Evolutionary conservation across 2,888 invertebrate species (phyloP).

Genomic region (Pyrochroa serraticornis): DNA sequence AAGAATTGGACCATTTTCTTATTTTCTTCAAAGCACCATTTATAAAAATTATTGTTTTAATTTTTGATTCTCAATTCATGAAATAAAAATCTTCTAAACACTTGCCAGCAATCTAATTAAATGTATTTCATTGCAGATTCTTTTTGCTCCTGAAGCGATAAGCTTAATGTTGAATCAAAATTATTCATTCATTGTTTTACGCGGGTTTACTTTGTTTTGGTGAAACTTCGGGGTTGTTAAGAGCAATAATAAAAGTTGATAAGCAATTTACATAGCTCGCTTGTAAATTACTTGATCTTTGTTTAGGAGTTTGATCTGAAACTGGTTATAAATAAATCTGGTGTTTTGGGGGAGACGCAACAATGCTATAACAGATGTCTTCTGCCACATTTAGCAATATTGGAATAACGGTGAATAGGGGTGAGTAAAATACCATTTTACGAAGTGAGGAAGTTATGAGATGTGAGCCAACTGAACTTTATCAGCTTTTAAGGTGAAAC

Average conservation of each 20-base stretch:
- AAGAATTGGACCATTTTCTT: neutral
- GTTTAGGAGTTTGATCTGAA: constrained; percentile 10
- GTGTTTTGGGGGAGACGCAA: neutral
- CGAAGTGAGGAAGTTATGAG: constrained; percentile 50
- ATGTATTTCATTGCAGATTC: too few species aligned
- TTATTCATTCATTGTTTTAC: neutral
- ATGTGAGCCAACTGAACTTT: constrained; percentile 51
- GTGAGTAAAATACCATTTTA: constrained; percentile 44
- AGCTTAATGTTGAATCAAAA: too few species aligned
- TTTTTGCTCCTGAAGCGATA: too few species aligned
- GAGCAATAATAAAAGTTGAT: constrained; percentile 14
- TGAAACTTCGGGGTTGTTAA: neutral
- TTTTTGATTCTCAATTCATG: constrained; percentile 17
- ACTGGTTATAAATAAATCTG: neutral
- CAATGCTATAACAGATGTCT: neutral
- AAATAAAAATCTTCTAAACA: constrained; percentile 16
- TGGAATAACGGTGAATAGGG: constrained; percentile 31
- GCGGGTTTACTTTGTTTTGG: neutral
- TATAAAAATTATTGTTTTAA: constrained; percentile 15
- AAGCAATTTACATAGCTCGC: constrained; percentile 24
- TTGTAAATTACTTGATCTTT: constrained; percentile 24
- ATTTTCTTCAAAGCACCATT: constrained; percentile 7
- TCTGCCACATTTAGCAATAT: constrained; percentile 24
- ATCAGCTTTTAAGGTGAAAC: constrained; percentile 51
- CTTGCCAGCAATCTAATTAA: neutral